Percentiles rank a stretch among this genome's conserved stretches.
Conservation (phyloP, 2,113 vertebrate species). For the Myiozetetes cayanensis region DNA sequence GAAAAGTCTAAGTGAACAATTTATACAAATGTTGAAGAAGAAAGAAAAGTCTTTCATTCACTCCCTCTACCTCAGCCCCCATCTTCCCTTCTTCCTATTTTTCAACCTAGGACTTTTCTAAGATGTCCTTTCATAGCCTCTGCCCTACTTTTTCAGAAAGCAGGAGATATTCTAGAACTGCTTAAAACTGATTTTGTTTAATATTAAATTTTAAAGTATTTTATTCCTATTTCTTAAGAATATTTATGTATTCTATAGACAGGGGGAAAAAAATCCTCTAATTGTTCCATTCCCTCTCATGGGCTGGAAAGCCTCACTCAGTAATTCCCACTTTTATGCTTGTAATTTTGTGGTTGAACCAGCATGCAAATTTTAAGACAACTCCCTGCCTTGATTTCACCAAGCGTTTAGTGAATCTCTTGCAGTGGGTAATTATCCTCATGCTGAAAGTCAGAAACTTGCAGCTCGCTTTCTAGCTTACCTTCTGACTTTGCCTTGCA, state of each 20-base stretch:
- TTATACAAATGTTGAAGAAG: not conserved
- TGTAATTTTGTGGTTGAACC: conserved; percentile 57
- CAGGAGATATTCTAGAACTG: not conserved
- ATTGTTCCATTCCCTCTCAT: conserved; percentile 34
- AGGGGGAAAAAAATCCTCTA: not conserved
- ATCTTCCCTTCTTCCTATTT: not conserved
- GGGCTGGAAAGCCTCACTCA: conserved; percentile 14
- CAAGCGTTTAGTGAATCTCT: conserved; percentile 24
- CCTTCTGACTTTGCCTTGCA: conserved; percentile 15
- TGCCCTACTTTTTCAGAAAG: not conserved
- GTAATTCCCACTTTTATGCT: conserved; percentile 52
- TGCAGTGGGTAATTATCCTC: conserved; percentile 18
- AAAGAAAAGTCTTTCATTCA: not conserved
- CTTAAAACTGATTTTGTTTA: not conserved
- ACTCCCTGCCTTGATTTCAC: conserved; percentile 42
- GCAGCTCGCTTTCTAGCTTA: conserved; percentile 18
- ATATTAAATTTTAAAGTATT: not conserved
- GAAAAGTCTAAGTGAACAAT: not conserved
- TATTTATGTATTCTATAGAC: not conserved
- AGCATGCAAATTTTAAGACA: conserved; percentile 45
- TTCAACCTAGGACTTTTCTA: not conserved
- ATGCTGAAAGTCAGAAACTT: conserved; percentile 17
- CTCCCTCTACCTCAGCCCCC: not conserved
- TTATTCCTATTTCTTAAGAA: not conserved
- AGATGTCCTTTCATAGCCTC: not conserved